A percentile compares a stretch with the other conserved stretches of the same genome.
Evolutionary conservation across 2,113 vertebrate genomes (phyloP).

Genomic region (Oreochromis aureus): DNA sequence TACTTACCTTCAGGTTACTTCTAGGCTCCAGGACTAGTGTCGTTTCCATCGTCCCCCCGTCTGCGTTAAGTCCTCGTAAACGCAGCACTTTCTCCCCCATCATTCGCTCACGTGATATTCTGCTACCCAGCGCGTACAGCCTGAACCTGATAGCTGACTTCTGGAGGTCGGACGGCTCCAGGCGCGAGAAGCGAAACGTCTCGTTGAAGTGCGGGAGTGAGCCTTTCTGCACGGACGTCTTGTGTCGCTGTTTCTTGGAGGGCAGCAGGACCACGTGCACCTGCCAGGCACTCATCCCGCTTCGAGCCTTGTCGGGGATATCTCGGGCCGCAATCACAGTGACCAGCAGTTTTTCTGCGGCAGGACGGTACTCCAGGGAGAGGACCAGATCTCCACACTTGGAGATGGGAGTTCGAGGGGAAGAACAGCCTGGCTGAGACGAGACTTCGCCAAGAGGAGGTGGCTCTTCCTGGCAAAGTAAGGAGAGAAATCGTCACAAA

Average conservation of each 20-base stretch:
- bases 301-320: constrained; percentile 88
- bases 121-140: constrained; percentile 84
- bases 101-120: constrained; percentile 85
- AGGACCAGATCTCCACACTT: constrained; percentile 88
- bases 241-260: constrained; percentile 86
- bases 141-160: constrained; percentile 83
- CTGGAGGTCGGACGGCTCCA: constrained; percentile 78
- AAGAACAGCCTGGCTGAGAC: constrained; percentile 9
- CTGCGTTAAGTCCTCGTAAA: constrained; percentile 71
- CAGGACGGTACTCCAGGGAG: constrained; percentile 76
- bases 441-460: constrained; percentile 9
- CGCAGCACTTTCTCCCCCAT: constrained; percentile 90
- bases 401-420: constrained; percentile 74
- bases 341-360: constrained; percentile 80
- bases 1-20: constrained; percentile 84
- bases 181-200: constrained; percentile 81
- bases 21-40: constrained; percentile 86
- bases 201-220: constrained; percentile 82
- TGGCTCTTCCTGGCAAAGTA: constrained; percentile 64
- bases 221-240: constrained; percentile 81
- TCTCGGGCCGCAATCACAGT: constrained; percentile 78
- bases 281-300: constrained; percentile 87
- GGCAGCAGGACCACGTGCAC: constrained; percentile 89
- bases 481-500: not conserved
- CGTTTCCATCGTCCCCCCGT: constrained; percentile 66